Percentiles rank a stretch among this genome's conserved stretches.
Conservation (phyloP, 1,140 invertebrate genomes). For the Theocolax elegans region DNA sequence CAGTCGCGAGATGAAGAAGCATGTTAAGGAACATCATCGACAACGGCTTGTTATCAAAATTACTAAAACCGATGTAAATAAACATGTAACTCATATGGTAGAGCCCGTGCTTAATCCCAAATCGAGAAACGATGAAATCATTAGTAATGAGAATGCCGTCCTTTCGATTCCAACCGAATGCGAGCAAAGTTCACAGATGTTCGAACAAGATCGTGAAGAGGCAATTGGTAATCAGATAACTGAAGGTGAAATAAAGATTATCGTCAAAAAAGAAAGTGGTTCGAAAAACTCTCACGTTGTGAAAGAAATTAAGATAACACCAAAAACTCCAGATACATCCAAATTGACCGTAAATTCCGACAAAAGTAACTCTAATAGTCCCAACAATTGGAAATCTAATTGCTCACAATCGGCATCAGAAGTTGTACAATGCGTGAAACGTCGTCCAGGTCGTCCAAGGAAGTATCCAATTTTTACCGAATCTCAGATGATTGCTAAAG, state of each 20-base stretch:
- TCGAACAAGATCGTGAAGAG: background rate
- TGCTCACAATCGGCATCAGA: background rate
- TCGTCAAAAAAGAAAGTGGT: slow-evolving; percentile 28
- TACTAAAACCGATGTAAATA: slow-evolving; percentile 27
- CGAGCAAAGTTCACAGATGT: too few species aligned
- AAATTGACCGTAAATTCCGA: background rate
- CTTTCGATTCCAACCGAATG: background rate
- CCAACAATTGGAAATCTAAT: background rate
- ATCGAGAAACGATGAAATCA: background rate
- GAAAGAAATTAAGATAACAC: slow-evolving; percentile 35
- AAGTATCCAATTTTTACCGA: slow-evolving; percentile 31
- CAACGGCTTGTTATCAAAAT: slow-evolving; percentile 36
- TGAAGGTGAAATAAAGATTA: slow-evolving; percentile 34
- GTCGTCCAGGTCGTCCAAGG: slow-evolving; percentile 15
- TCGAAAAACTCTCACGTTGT: slow-evolving; percentile 26
- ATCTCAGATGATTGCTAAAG: background rate
- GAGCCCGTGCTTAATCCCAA: background rate
- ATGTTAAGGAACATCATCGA: slow-evolving; percentile 17
- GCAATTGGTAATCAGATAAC: background rate
- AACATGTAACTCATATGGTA: slow-evolving; percentile 25
- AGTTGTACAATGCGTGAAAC: background rate
- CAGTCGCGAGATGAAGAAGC: slow-evolving; percentile 10
- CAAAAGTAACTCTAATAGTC: background rate
- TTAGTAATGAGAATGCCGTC: background rate
- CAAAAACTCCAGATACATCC: slow-evolving; percentile 3